Base-by-base conservation (phyloP, 2,888 invertebrate genomes). In the Drosophila hawaiiensis region DNA sequence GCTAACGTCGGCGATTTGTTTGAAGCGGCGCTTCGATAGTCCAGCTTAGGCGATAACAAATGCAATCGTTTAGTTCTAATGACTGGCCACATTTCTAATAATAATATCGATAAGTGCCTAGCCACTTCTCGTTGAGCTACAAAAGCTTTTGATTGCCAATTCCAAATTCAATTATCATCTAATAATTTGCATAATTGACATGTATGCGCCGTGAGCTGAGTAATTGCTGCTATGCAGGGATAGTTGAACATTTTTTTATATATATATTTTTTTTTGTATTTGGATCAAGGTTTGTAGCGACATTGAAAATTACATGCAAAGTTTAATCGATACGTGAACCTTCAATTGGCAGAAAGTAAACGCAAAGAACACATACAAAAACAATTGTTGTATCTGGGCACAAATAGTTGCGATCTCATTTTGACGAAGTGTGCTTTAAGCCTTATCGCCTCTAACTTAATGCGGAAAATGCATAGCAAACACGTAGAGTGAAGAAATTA, bases 221-320 rank as follows among this genome's bases (percentile, higher is more conserved):
- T 71, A 71, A 80, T 76, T 60, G 69, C 29, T 55, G 28, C 49
- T 58, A 65, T 39, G 50, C 55, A 67, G 50, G 62, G 49, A 54
- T 52, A 50, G 62, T 62, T 39, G 53, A 50, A 33, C 35, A 22
- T 12, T 50, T 74, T 77, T 81, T 82, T 82, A 25, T 47, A 29
- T 29, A 22, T 43, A 43, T 22, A 41, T 22, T 4, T n/a, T 39
- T 14, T 4, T 14, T 37, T 39, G 28, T n/a, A 41, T 39, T 28
- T 56, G 50, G 85, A 89, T 83, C 89, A 85, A 85, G 85, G 84
- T 64, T 80, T 60, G 74, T 56, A 61, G 71, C 74, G 89, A 86
- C 87, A 89, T 86, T 89, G 89, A 86, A 89, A 89, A 80, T 63
- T 76, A 78, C 84, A 82, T 70, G 80, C 84, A 80, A 89, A 85